Percentiles rank a stretch among this genome's conserved stretches.
These are phyloP conservation scores for Lacanobia oleracea DNA, from an alignment of 2,888 invertebrate species.

Conservation along the genomic window DNA sequence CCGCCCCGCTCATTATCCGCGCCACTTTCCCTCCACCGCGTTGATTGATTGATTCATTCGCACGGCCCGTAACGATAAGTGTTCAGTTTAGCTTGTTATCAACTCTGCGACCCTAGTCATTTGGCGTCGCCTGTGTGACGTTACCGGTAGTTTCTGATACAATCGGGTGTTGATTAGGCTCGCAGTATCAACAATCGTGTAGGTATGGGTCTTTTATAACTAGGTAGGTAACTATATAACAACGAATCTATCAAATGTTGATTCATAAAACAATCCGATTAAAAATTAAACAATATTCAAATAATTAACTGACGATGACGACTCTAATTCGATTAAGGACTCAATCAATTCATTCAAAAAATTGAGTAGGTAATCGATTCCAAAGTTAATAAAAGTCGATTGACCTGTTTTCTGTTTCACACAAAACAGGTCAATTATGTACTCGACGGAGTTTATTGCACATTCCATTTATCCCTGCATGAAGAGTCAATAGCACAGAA, in stretches of 20 bases:
- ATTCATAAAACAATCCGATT: not conserved
- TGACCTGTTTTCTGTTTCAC: constrained; percentile 33
- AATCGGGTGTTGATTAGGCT: constrained; percentile 18
- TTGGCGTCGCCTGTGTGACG: constrained; percentile 58
- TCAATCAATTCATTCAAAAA: constrained; percentile 33
- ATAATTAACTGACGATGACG: constrained; percentile 13
- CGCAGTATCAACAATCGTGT: not conserved
- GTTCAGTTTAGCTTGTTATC: constrained; percentile 82
- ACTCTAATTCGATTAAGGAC: constrained; percentile 17
- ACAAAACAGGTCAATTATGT: constrained; percentile 27
- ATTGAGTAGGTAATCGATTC: constrained; percentile 2
- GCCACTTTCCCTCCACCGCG: constrained; percentile 67
- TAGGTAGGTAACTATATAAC: not conserved
- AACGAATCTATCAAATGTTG: not conserved
- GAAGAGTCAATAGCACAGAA: not conserved
- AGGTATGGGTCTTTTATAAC: not conserved
- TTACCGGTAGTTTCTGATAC: constrained; percentile 34
- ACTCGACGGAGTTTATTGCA: constrained; percentile 32
- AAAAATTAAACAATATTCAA: constrained; percentile 1
- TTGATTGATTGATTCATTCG: constrained; percentile 82
- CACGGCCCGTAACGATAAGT: constrained; percentile 78
- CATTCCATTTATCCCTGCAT: constrained; percentile 20
- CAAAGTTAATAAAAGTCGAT: constrained; percentile 31
- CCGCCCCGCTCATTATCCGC: constrained; percentile 76
- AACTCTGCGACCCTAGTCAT: constrained; percentile 69